phyloP scores from a whole-genome alignment of 2,113 vertebrate genomes.

The Nothocercus julius region DNA sequence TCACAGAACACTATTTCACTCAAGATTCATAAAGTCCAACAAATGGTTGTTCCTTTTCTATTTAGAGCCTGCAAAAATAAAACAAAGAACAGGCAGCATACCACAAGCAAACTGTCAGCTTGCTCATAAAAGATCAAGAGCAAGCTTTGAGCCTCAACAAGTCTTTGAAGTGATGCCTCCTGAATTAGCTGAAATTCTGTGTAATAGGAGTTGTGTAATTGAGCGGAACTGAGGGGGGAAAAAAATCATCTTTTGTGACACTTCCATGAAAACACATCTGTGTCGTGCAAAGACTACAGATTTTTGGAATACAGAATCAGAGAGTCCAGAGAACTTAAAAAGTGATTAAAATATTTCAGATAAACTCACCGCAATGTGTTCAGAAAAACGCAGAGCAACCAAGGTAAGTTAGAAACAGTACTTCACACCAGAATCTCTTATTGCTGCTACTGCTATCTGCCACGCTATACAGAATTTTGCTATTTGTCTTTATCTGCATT shows the following conservation, averaged over 20 bases:
- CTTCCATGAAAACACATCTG: neutral
- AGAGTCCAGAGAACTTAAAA: neutral
- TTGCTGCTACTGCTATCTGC: neutral
- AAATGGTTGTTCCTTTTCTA: neutral
- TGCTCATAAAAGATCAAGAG: conserved; percentile 61
- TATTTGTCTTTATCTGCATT: neutral
- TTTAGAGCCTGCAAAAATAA: conserved; percentile 16
- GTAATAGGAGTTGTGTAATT: conserved; percentile 40
- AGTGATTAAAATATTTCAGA: neutral
- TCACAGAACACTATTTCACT: neutral
- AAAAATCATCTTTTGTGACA: neutral
- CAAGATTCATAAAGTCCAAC: neutral
- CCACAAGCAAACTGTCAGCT: conserved; percentile 64
- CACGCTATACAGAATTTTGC: neutral
- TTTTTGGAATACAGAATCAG: neutral
- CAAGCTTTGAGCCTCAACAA: conserved; percentile 27
- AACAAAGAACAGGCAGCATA: conserved; percentile 31
- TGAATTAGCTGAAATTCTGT: conserved; percentile 41
- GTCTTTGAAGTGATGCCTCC: conserved; percentile 66
- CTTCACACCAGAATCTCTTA: neutral
- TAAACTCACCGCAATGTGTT: neutral
- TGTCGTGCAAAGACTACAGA: neutral
- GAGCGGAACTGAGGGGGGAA: neutral
- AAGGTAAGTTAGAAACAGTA: neutral
- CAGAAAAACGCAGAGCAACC: neutral